Base-by-base conservation (phyloP, 2,888 invertebrate species). In the Drosophila neonasuta region DNA sequence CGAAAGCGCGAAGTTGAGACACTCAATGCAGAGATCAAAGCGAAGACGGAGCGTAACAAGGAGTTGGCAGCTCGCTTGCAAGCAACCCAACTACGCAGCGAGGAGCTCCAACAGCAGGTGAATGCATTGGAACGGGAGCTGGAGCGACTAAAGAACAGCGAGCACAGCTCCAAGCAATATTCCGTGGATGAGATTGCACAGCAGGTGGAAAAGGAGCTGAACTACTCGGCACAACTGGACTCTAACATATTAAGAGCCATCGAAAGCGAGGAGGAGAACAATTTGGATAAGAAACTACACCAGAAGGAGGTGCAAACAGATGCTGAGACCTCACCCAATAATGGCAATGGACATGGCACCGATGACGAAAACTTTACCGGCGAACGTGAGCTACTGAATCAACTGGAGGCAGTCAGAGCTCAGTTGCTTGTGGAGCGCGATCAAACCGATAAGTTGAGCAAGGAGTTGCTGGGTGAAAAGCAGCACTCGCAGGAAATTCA, bases 151-250 rank as follows among this genome's bases (percentile, higher is more conserved):
- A 80, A 80, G 45, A 80, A 89, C 74, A 79, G 83, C 67, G 79
- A 86, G 85, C 80, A 89, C 69, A 84, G 89, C 77, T 88, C 86
- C 2, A 90, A 88, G 65, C 88, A 88, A 24, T 89, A 89, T 57
- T 92, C 92, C 0, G 90, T 92, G 2, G 93, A 93, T 65, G 93
- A 93, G 76, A 92, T 93, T 20, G 91, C 92, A 2, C 92, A 92
- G 42, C 91, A 92, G 89, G 92, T 94, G 3, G 92, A 92, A 49
- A 91, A 92, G 66, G 93, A 94, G 78, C 79, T 94, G 1, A 92
- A 94, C 84, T 92, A 93, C 67, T 94, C 94, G 0, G 93, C 92
- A 0, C 92, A 92, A 70, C 88, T 94, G 24, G 94, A 94, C 79
- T 92, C 92, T 3, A 92, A 92, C 72, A 92, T 94, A 39, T 88